Base-by-base conservation (phyloP, 2,797 vertebrate species). In the Euthynnus affinis region DNA sequence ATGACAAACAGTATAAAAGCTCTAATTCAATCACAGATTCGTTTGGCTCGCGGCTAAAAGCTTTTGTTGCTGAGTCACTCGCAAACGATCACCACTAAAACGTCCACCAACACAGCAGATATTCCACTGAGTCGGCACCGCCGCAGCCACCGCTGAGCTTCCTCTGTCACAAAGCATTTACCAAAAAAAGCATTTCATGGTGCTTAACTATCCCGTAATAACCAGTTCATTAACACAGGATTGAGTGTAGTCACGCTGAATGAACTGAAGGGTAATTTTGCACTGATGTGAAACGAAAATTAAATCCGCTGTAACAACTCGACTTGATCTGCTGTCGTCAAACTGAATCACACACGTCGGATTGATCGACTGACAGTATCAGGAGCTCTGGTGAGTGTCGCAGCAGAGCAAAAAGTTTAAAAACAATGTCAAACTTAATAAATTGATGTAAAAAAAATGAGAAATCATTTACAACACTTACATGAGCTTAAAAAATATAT, bases 1-100 rank as follows among this genome's bases (percentile, higher is more conserved):
- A 15, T 58, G 51, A 49, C 61, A 29, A 20, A 46, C 37, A 8
- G 55, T 42, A 20, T 23, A 22, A 64, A 8, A 62, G 22, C 3
- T 74, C 42, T 57, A 18, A 73, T 70, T 57, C 7, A 14, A 34
- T 81, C 62, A 64, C 61, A 48, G 51, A 7, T 64, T 74, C 55
- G 27, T 66, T 58, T 60, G 37, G 80, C 51, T 58, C 5, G 9
- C n/a, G 57, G 53, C 72, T 69, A 3, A 52, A 51, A 25, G 52
- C 25, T 49, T 49, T 55, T 5, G 44, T 15, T 34, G 48, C 59
- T 17, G 58, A 55, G 75, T 70, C 74, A 34, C 49, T 17, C 27
- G 42, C 48, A 48, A 48, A 7, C 56, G 25, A 68, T 56, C 56
- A 17, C 62, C 52, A 17, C 53, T n/a, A 4, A n/a, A n/a, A 59